phyloP scores from a whole-genome alignment of 64 coral and sea anemone genomes.

The Hydrozoanthus tunicans region DNA sequence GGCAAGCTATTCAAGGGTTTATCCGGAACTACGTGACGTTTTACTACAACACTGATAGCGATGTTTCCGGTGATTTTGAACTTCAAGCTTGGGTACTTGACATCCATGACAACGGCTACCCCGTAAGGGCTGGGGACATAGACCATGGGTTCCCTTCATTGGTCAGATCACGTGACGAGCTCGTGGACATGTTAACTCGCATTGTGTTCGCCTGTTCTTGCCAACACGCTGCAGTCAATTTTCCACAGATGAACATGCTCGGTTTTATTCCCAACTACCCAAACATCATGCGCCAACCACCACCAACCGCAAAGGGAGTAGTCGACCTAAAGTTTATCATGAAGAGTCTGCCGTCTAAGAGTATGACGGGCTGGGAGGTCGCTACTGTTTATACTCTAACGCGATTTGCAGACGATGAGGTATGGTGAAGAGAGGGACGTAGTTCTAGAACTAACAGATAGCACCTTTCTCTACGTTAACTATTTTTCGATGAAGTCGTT shows the following conservation, averaged over 20 bases:
- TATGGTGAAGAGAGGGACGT: not conserved
- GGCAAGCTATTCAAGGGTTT: conserved; percentile 34
- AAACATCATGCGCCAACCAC: conserved; percentile 58
- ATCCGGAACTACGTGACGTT: not conserved
- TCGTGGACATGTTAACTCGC: conserved; percentile 40
- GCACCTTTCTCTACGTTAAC: too few species aligned
- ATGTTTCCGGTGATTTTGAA: conserved; percentile 43
- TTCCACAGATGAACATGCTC: conserved; percentile 47
- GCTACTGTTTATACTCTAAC: conserved; percentile 52
- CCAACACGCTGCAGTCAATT: conserved; percentile 71
- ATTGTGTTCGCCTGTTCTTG: conserved; percentile 72
- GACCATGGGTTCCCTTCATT: conserved; percentile 58
- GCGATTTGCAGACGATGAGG: conserved; percentile 53
- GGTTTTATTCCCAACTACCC: conserved; percentile 59
- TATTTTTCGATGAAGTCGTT: too few species aligned
- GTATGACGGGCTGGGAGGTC: conserved; percentile 35
- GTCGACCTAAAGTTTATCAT: conserved; percentile 15
- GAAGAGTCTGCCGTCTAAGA: conserved; percentile 39
- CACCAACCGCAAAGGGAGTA: conserved; percentile 49
- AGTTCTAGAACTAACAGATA: too few species aligned
- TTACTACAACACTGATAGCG: conserved; percentile 48
- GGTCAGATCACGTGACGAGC: conserved; percentile 33
- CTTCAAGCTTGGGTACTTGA: conserved; percentile 64
- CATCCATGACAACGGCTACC: conserved; percentile 67
- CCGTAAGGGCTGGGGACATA: conserved; percentile 22